Evolutionary conservation across 2,113 vertebrate species (phyloP), one percentile per base, ranked within the genome.

Genomic region (Gymnarchus niloticus): DNA sequence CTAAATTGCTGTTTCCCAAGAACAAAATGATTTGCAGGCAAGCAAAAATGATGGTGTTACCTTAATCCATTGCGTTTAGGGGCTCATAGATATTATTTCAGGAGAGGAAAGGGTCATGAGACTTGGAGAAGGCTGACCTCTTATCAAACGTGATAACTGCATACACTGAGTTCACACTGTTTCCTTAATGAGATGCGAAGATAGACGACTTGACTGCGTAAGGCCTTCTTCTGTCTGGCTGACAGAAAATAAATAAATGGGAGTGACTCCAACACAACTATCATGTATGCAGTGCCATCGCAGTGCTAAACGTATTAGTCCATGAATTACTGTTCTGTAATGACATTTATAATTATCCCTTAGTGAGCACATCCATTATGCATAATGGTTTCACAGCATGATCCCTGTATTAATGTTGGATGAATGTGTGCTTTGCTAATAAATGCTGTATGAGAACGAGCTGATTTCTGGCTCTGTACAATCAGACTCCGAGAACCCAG

Each of bases 101-200:
- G 52, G 10, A 77, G 87, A 77, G 76, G 76, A 69, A 86, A 84
- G 61, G 57, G 83, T 81, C 57, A 78, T 82, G 76, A 54, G 81
- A 56, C 57, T 28, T 56, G 61, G 57, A 81, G 51, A 81, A 88
- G 83, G 69, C 56, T 76, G 85, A 84, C 84, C 85, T 9, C 44
- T 86, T 86, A 88, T 89, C 73, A 87, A 86, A 88, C 87, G 82
- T 54, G 87, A 87, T 86, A 88, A 84, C 41, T 85, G 83, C 48
- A 56, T 59, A 61, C 65, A 87, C 86, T 86, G 87, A 90, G 88
- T 88, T 81, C 83, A 86, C 86, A 83, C 56, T 69, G 78, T 80
- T 81, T 81, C 56, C 84, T 73, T 88, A 85, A 88, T 84, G 76
- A 84, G 73, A 52, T 83, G 83, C 77, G 80, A 81, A 88, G 83